Conservation (phyloP, 2,113 vertebrate genomes). For the Xyliphius kryptos region DNA sequence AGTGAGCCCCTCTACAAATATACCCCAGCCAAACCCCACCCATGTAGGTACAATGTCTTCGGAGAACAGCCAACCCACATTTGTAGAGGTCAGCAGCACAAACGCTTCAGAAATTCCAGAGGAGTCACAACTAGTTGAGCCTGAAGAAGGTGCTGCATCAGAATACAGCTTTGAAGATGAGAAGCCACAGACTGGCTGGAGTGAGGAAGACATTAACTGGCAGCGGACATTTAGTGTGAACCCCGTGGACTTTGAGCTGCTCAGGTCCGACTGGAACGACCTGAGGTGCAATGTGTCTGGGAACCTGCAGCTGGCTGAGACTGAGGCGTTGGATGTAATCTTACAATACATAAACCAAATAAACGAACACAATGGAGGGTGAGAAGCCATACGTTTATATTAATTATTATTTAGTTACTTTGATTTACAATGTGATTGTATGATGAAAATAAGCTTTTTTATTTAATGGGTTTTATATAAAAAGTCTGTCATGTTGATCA, state of each 20-base stretch:
- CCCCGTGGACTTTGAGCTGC: constrained; percentile 86
- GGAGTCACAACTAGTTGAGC: constrained; percentile 44
- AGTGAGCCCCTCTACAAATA: constrained; percentile 1
- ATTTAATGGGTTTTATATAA: no score
- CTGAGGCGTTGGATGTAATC: constrained; percentile 85
- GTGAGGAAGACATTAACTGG: constrained; percentile 92
- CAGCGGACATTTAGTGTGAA: constrained; percentile 93
- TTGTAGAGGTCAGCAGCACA: constrained; percentile 54
- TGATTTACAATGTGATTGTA: no score
- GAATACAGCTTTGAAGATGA: constrained; percentile 84
- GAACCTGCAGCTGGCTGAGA: constrained; percentile 90
- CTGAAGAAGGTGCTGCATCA: constrained; percentile 65
- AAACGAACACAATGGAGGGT: constrained; percentile 85
- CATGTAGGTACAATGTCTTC: constrained; percentile 54
- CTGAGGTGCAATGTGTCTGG: constrained; percentile 94
- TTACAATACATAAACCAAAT: constrained; percentile 94
- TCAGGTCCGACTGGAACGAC: constrained; percentile 98
- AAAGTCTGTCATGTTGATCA: no score
- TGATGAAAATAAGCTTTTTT: no score
- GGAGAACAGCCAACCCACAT: no score
- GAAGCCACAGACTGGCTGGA: constrained; percentile 72
- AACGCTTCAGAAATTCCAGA: constrained; percentile 64
- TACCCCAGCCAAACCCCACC: constrained; percentile 19
- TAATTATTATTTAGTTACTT: no score
- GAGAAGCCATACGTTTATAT: constrained; percentile 38